Conservation (phyloP, 1,140 invertebrate genomes). For the Camponotus pennsylvanicus region DNA sequence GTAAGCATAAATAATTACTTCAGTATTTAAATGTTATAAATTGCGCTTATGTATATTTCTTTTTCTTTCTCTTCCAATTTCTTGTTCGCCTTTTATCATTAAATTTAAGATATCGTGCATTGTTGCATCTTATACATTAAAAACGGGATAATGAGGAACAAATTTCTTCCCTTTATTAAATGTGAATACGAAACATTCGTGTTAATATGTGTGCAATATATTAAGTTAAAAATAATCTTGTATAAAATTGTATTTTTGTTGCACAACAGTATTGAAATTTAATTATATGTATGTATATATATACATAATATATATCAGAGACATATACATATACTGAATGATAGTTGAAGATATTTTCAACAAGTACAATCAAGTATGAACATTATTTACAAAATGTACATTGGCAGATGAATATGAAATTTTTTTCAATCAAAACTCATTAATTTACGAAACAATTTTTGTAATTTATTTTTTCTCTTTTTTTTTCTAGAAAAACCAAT, state of each 20-base stretch:
- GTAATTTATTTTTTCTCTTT: not conserved
- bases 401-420: constrained; percentile 7
- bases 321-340: constrained; percentile 21
- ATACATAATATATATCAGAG: constrained; percentile 53
- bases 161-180: constrained; percentile 24
- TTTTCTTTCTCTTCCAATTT: not conserved
- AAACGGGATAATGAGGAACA: not conserved
- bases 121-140: not conserved
- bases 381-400: constrained; percentile 56
- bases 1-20: constrained; percentile 49
- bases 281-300: constrained; percentile 44
- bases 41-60: constrained; percentile 46
- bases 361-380: constrained; percentile 47
- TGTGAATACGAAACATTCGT: constrained; percentile 30
- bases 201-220: constrained; percentile 63
- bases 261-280: constrained; percentile 58
- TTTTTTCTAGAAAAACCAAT: not conserved
- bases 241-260: constrained; percentile 66
- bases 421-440: not conserved
- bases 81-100: not conserved
- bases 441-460: not conserved
- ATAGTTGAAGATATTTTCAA: constrained; percentile 45
- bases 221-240: constrained; percentile 66
- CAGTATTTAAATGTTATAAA: constrained; percentile 65
- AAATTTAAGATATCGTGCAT: not conserved